A percentile compares a stretch with the other conserved stretches of the same genome.
Evolutionary conservation across 2,888 invertebrate genomes (phyloP).

Genomic region (Xanthorhoe designata): DNA sequence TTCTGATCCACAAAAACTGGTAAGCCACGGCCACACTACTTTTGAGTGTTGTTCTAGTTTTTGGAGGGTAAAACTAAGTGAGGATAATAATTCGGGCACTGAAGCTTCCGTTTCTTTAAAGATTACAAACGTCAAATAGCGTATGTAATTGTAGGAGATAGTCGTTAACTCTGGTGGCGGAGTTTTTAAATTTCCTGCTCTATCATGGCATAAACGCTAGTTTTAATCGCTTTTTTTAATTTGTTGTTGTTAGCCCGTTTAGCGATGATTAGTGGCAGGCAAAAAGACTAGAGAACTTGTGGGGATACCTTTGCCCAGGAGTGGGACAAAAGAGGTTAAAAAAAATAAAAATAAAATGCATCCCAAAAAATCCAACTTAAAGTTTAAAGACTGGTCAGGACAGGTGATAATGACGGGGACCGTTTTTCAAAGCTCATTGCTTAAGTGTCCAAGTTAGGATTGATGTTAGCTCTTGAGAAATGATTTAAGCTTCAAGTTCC

Average conservation of each 20-base stretch:
- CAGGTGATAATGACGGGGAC: neutral
- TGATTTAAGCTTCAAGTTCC: neutral
- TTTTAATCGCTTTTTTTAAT: too few relatives aligned
- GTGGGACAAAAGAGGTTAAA: too few relatives aligned
- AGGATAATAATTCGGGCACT: constrained; percentile 37
- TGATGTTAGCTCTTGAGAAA: constrained; percentile 21
- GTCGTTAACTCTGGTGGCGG: too few relatives aligned
- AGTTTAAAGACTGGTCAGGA: too few relatives aligned
- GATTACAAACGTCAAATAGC: neutral
- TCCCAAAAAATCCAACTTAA: too few relatives aligned
- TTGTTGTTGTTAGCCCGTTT: too few relatives aligned
- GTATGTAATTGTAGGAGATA: neutral
- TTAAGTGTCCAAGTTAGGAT: constrained; percentile 26
- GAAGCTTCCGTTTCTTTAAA: constrained; percentile 4
- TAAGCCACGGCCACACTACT: constrained; percentile 20
- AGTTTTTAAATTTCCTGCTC: too few relatives aligned
- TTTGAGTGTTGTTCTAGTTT: constrained; percentile 32
- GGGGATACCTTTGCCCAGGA: too few relatives aligned
- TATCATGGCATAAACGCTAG: too few relatives aligned
- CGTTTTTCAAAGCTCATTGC: neutral
- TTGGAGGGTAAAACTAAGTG: constrained; percentile 28
- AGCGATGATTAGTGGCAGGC: too few relatives aligned
- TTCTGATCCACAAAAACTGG: neutral
- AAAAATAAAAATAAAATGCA: too few relatives aligned
- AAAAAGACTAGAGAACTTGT: too few relatives aligned